Conservation (phyloP, 2,797 vertebrate species). For the Manis javanica region DNA sequence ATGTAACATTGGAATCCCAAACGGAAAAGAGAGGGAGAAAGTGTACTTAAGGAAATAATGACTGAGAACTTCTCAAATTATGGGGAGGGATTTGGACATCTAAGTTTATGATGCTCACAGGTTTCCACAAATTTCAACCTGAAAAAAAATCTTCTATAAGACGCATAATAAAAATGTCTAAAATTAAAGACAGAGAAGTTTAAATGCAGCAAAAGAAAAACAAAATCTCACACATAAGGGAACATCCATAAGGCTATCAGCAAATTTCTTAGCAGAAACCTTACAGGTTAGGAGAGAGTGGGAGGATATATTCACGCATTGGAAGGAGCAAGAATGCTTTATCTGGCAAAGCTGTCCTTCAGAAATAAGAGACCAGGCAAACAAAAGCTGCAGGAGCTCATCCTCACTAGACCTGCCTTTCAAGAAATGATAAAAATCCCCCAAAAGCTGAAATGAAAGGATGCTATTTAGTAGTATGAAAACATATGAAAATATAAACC, state of each 20-base stretch:
- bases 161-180: neutral
- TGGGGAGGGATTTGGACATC: neutral
- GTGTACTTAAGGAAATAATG: neutral
- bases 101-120: neutral
- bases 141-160: neutral
- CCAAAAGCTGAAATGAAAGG: neutral
- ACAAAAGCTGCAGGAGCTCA: neutral
- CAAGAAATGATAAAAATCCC: neutral
- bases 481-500: neutral
- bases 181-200: neutral
- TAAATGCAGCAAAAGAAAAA: neutral
- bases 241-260: neutral
- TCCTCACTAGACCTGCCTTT: neutral
- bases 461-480: neutral
- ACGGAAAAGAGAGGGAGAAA: neutral
- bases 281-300: neutral
- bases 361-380: neutral
- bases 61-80: neutral
- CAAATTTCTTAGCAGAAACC: neutral
- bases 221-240: neutral
- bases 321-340: neutral
- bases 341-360: neutral
- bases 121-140: neutral
- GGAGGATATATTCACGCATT: neutral
- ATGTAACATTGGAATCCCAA: neutral